Conservation (phyloP, 2,113 vertebrate species). For the Merops nubicus region DNA sequence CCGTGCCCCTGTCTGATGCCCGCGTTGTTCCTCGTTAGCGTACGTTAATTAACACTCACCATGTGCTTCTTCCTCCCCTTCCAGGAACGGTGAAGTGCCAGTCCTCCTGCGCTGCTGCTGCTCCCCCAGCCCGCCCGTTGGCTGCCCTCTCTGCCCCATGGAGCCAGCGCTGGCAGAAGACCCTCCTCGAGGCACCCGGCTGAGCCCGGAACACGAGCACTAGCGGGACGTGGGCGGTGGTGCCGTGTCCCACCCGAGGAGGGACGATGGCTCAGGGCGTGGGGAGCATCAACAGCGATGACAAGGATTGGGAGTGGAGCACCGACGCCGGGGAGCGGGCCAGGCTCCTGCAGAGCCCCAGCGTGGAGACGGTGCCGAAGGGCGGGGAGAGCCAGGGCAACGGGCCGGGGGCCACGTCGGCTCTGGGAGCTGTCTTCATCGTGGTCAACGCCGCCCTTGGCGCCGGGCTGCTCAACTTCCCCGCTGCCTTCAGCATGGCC, state of each 20-base stretch:
- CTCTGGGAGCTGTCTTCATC: conserved; percentile 88
- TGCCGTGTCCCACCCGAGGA: neutral
- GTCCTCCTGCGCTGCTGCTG: fast-evolving
- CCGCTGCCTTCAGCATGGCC: conserved; percentile 91
- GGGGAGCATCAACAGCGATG: conserved; percentile 86
- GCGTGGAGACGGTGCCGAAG: conserved; percentile 76
- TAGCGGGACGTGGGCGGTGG: neutral
- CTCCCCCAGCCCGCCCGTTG: neutral
- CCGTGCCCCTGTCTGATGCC: neutral
- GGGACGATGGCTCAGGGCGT: conserved; percentile 67
- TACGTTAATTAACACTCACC: neutral
- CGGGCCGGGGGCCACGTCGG: conserved; percentile 71
- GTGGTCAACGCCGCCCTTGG: conserved; percentile 95
- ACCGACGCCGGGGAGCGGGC: conserved; percentile 86
- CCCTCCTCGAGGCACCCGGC: fast-evolving
- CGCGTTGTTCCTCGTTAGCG: neutral
- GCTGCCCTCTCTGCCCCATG: neutral
- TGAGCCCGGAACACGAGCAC: neutral
- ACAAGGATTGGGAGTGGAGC: conserved; percentile 82
- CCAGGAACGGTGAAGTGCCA: neutral
- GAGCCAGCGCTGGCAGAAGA: neutral
- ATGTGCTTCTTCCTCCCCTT: neutral
- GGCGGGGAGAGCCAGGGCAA: conserved; percentile 25
- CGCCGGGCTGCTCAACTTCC: conserved; percentile 95
- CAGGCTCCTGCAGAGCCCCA: conserved; percentile 91